Base-by-base conservation (phyloP, 2,797 vertebrate genomes). In the Ispidina picta region DNA sequence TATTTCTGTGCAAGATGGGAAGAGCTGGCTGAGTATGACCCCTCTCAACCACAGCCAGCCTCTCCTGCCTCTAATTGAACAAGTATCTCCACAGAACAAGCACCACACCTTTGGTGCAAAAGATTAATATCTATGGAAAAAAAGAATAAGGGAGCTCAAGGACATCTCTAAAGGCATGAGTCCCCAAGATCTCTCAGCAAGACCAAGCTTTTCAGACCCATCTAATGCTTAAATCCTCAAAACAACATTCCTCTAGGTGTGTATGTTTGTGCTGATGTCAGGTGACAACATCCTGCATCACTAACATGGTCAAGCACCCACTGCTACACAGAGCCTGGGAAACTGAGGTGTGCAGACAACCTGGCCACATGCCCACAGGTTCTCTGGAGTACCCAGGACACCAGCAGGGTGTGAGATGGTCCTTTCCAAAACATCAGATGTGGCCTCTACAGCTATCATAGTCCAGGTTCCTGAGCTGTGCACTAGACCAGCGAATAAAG, bases 261-360 rank as follows among this genome's bases (percentile, higher is more conserved):
- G 20, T 35, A 23, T 15, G 26, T 37, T 46, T 48, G 44, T 2
- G 0, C 22, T 33, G 46, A 7, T 8, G 15, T 26, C 20, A 21
- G 3, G 16, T 26, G 48, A 63, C 70, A 35, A 26, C 21, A 65
- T 15, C 29, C 52, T 12, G 33, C 33, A 33, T 16, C 70, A 83
- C n/a, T 12, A 0, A 0, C 7, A 5, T 0, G 7, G 3, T 7
- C 49, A 69, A 41, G 25, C 26, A 52, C 20, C 37, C 11, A 12
- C 8, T 20, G 35, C 39, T 43, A 15, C 51, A n/a, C 39, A 37
- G 13, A 59, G 9, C 29, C 41, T 4, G 9, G n/a, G 31, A n/a
- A 43, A 29, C 14, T 0, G 1, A 68, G 58, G 15, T 29, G 23
- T 60, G 26, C 35, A 46, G 37, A 23, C 46, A 19, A 33, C 3